Base-by-base conservation (phyloP, 2,888 invertebrate species). In the Drosophila setosimentum region DNA sequence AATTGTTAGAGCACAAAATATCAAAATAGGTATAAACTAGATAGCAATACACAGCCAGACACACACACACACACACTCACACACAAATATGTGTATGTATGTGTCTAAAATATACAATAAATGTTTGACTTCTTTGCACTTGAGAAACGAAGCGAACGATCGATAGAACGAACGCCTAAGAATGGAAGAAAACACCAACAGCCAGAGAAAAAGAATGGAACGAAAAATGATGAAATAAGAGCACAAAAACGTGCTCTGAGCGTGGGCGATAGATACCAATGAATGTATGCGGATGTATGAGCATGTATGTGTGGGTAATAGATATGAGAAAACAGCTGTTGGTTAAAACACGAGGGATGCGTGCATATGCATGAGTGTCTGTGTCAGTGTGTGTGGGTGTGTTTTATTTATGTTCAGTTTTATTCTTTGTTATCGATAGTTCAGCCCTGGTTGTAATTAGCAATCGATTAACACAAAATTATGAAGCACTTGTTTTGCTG, bases 121-220 rank as follows among this genome's bases (percentile, higher is more conserved):
- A 58, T 73, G 62, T 81, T 81, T 81, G 81, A 81, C 81, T 80
- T 82, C 71, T 80, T 82, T 82, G 79, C 77, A 81, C 79, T 79
- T 81, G 81, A 76, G 30, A 57, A 42, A 18, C 40, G 50, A 51
- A 50, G 66, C 64, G 53, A 35, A 48, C 29, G 49, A 54, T 7
- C 16, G 40, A 57, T 16, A 10, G 55, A 50, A 24, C 40, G 29
- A 58, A 58, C 49, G 50, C 63, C 21, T 21, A 33, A 54, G 40
- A 51, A 55, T 55, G 16, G 11, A 53, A 51, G 57, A 27, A 54
- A 27, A 32, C 45, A 30, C 55, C 30, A 21, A 29, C 45, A 30
- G 18, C 58, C 32, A 16, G 13, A 42, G 40, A 33, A 37, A 10
- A 18, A 48, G 33, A 33, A 37, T 13, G 11, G 45, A 55, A 54